A percentile compares a stretch with the other conserved stretches of the same genome.
Evolutionary conservation across 2,797 vertebrate species (phyloP).

Genomic region (Acanthurus lineatus): DNA sequence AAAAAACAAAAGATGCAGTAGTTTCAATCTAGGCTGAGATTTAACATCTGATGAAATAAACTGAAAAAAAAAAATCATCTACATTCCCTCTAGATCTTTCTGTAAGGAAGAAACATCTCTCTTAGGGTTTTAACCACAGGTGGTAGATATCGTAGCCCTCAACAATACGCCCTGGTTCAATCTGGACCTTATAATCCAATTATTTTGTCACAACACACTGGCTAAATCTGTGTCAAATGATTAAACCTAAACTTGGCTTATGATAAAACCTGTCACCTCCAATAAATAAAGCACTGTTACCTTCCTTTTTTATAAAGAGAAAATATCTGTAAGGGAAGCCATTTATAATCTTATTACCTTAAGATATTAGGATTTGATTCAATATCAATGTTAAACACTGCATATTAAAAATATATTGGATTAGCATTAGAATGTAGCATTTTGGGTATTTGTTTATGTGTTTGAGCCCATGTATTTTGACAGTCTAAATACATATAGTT

Average conservation of each 20-base stretch:
- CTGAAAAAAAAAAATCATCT: constrained; percentile 25
- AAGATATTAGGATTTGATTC: constrained; percentile 72
- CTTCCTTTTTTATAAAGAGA: constrained; percentile 55
- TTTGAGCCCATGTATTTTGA: constrained; percentile 43
- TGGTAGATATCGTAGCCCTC: constrained; percentile 59
- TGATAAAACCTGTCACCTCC: constrained; percentile 69
- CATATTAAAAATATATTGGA: constrained; percentile 74
- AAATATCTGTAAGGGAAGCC: constrained; percentile 49
- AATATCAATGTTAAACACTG: constrained; percentile 69
- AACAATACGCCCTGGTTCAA: constrained; percentile 66
- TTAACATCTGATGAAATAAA: constrained; percentile 64
- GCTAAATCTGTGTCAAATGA: constrained; percentile 76
- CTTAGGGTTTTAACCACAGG: constrained; percentile 71
- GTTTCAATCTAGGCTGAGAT: constrained; percentile 60
- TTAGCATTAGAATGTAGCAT: constrained; percentile 64
- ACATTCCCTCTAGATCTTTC: constrained; percentile 44
- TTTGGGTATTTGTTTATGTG: constrained; percentile 46
- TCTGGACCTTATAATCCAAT: constrained; percentile 79
- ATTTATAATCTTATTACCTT: constrained; percentile 73
- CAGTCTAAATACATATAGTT: constrained; percentile 32
- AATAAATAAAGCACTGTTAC: constrained; percentile 64
- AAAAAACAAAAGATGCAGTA: constrained; percentile 55
- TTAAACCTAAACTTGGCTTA: constrained; percentile 75
- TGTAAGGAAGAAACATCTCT: constrained; percentile 53
- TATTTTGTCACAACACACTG: constrained; percentile 73